These are phyloP conservation scores for Limnephilus lunatus DNA, from an alignment of 2,888 invertebrate genomes.

Conservation along the genomic window DNA sequence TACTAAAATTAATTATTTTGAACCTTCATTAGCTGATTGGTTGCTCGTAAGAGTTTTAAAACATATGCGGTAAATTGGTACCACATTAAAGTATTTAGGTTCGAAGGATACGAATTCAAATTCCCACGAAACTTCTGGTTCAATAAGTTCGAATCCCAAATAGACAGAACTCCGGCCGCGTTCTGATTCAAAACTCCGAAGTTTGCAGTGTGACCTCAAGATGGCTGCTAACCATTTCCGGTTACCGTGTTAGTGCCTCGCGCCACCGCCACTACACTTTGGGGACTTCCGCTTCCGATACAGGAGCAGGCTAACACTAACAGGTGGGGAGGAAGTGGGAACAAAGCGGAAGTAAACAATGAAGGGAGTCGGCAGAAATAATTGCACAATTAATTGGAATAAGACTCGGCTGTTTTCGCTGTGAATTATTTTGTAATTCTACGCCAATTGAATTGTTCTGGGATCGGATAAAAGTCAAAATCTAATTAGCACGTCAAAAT, in stretches of 20 bases:
- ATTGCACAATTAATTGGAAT: background rate
- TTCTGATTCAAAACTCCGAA: background rate
- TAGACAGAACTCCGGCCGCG: background rate
- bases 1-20: too few relatives aligned
- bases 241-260: slow-evolving; percentile 24
- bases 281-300: slow-evolving; percentile 28
- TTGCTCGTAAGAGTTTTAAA: background rate
- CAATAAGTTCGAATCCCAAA: background rate
- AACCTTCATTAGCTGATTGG: background rate
- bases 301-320: slow-evolving; percentile 12
- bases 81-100: background rate
- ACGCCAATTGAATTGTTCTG: background rate
- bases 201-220: slow-evolving; percentile 36
- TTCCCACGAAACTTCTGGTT: background rate
- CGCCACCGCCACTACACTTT: slow-evolving; percentile 32
- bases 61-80: background rate
- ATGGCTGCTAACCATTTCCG: slow-evolving; percentile 42
- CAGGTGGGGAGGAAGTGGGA: slow-evolving; percentile 11
- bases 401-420: background rate
- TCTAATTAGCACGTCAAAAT: background rate
- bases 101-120: background rate
- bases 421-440: background rate
- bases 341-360: slow-evolving; percentile 14
- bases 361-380: background rate
- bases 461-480: background rate